Evolutionary conservation across 2,888 invertebrate genomes (phyloP).

Genomic region (Mayetiola destructor): DNA sequence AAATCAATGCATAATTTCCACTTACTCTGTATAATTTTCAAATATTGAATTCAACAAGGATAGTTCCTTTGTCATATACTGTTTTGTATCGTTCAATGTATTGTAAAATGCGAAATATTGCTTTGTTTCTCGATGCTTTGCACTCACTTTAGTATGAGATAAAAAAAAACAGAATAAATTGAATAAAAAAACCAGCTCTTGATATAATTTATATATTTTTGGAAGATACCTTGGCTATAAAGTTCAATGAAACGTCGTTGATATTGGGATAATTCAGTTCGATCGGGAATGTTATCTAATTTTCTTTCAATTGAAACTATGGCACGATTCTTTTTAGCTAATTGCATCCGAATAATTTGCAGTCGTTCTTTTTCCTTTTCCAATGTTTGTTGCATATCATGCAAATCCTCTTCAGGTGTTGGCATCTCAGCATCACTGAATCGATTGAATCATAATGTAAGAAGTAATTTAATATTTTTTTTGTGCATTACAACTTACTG

Average conservation of each 20-base stretch:
- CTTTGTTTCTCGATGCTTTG: constrained; percentile 92
- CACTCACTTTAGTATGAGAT: constrained; percentile 50
- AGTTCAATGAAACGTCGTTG: constrained; percentile 90
- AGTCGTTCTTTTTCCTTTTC: constrained; percentile 49
- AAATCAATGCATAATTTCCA: constrained; percentile 23
- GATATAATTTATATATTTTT: background rate
- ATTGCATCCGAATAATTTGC: constrained; percentile 45
- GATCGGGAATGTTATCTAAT: constrained; percentile 83
- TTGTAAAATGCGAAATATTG: constrained; percentile 95
- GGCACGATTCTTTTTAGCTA: constrained; percentile 66
- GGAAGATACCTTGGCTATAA: constrained; percentile 67
- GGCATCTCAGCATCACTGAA: constrained; percentile 35
- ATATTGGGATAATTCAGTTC: constrained; percentile 88
- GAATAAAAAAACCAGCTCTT: background rate
- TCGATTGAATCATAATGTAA: constrained; percentile 20
- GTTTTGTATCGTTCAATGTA: constrained; percentile 83
- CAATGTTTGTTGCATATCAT: constrained; percentile 43
- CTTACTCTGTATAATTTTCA: constrained; percentile 74
- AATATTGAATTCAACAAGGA: constrained; percentile 75
- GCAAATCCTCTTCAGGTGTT: constrained; percentile 34
- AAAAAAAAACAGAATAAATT: background rate
- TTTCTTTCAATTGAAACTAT: constrained; percentile 69
- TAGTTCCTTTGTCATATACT: constrained; percentile 84
- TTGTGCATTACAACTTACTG: constrained; percentile 23
- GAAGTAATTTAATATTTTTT: background rate